These are phyloP conservation scores for Cerceris rybyensis DNA, from an alignment of 2,888 invertebrate genomes.

Conservation along the genomic window DNA sequence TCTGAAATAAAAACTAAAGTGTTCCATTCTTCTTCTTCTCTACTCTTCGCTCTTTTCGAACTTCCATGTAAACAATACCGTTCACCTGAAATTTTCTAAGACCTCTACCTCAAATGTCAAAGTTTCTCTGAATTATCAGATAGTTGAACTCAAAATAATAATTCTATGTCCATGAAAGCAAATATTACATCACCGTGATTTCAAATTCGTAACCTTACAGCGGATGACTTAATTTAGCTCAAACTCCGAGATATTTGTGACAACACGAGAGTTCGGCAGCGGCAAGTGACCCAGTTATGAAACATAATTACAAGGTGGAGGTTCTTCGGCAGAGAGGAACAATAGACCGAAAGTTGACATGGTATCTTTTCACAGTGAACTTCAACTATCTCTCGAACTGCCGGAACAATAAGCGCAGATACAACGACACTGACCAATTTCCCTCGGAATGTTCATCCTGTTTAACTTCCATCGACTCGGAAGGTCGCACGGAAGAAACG, in stretches of 20 bases:
- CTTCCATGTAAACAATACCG: too few relatives aligned
- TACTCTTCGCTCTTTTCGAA: neutral
- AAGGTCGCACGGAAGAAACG: neutral
- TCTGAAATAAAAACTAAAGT: neutral
- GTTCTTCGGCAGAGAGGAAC: slow-evolving; percentile 8
- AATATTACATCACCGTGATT: too few relatives aligned
- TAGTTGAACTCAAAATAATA: too few relatives aligned
- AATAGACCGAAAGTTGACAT: neutral
- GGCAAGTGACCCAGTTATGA: slow-evolving; percentile 7
- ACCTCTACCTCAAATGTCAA: too few relatives aligned
- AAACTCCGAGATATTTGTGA: neutral
- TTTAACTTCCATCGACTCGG: neutral
- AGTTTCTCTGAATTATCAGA: too few relatives aligned
- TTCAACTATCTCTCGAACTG: slow-evolving; percentile 3
- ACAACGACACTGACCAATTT: slow-evolving; percentile 3
- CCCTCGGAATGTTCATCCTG: neutral
- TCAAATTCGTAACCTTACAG: too few relatives aligned
- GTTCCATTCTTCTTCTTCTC: neutral
- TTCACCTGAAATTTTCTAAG: too few relatives aligned
- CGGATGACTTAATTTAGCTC: too few relatives aligned
- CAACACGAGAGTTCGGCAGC: neutral
- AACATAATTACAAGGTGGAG: slow-evolving; percentile 7
- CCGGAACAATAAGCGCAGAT: slow-evolving; percentile 5
- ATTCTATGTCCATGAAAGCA: too few relatives aligned
- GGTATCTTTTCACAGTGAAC: neutral